Percentiles rank a stretch among this genome's conserved stretches.
These are phyloP conservation scores for Lethenteron reissneri DNA, from an alignment of 2,113 vertebrate genomes.

Conservation along the genomic window DNA sequence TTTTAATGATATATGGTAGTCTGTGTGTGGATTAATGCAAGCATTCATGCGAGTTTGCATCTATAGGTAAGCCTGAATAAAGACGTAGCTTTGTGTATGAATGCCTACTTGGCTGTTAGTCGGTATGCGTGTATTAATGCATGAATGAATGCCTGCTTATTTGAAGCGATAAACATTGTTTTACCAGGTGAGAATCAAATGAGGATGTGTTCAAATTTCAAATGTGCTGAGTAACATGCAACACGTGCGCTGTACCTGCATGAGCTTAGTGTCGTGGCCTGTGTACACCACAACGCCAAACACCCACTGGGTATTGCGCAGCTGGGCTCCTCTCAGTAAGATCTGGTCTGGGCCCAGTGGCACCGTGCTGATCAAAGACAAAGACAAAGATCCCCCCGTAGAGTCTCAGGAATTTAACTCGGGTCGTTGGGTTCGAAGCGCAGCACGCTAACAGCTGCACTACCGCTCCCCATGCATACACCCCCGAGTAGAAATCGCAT, in stretches of 20 bases:
- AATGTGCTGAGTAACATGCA: neutral
- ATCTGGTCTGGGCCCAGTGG: constrained; percentile 86
- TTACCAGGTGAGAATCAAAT: neutral
- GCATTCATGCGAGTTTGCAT: too few relatives aligned
- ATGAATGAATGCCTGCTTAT: neutral
- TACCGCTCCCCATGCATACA: neutral
- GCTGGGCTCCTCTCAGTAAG: constrained; percentile 72
- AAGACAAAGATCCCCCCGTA: neutral
- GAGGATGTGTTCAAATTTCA: neutral
- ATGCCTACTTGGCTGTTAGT: too few relatives aligned
- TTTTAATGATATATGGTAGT: too few relatives aligned
- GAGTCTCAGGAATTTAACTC: neutral
- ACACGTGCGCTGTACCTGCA: constrained; percentile 43
- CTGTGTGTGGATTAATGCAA: too few relatives aligned
- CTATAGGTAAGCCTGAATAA: too few relatives aligned
- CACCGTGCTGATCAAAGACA: constrained; percentile 31
- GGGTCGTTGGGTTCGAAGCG: neutral
- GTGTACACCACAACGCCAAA: constrained; percentile 92
- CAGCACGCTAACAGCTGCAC: neutral
- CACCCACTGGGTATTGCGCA: constrained; percentile 94
- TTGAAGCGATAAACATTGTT: neutral
- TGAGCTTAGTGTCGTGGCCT: constrained; percentile 92
- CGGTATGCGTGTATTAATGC: neutral
- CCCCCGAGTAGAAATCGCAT: neutral
- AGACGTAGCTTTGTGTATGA: too few relatives aligned